phyloP scores from a whole-genome alignment of 2,113 vertebrate genomes.

The Rattus norvegicus region GRCr8 NC_086033.1:33854001-33854500 shows the following conservation, averaged over 20 bases:
- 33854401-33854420: not conserved
- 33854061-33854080: not conserved
- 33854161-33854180: not conserved
- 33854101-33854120: not conserved
- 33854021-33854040: not conserved
- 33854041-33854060: not conserved
- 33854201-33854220: not conserved
- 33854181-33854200: not conserved
- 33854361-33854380: not conserved
- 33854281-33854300: not conserved
- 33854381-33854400: not conserved
- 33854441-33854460: too few relatives aligned
- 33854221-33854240: not conserved
- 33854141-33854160: not conserved
- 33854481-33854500: too few relatives aligned
- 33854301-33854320: not conserved
- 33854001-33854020: not conserved
- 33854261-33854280: not conserved
- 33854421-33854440: too few relatives aligned
- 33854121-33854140: not conserved
- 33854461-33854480: too few relatives aligned
- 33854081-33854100: not conserved
- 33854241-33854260: not conserved
- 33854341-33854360: constrained; percentile 13
- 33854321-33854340: not conserved